A percentile compares a stretch with the other conserved stretches of the same genome.
These are phyloP conservation scores for Coelinius sp. DNA, from an alignment of 2,888 invertebrate species.

Conservation along the genomic window DNA sequence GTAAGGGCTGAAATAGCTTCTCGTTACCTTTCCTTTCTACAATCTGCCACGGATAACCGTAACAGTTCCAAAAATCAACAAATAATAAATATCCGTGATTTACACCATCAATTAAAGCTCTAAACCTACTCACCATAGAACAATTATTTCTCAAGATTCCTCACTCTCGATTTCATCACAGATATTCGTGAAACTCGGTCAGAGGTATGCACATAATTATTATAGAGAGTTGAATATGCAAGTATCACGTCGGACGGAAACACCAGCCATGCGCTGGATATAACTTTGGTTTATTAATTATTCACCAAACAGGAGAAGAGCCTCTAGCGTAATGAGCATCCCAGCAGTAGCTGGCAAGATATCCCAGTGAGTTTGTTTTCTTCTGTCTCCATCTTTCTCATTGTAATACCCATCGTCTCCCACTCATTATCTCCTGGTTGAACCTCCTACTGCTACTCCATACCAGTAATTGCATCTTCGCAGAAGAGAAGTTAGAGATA, in stretches of 20 bases:
- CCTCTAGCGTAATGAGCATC: slow-evolving; percentile 51
- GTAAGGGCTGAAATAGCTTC: too few species aligned
- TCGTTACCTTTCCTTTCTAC: too few species aligned
- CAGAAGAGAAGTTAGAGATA: slow-evolving; percentile 1
- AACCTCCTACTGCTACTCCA: slow-evolving; percentile 1
- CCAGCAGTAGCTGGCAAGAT: slow-evolving; percentile 20
- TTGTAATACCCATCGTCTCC: not conserved
- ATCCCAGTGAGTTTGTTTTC: slow-evolving; percentile 18
- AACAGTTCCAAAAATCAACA: too few species aligned
- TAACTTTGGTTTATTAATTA: slow-evolving; percentile 51
- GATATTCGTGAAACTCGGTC: slow-evolving; percentile 4
- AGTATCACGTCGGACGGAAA: slow-evolving; percentile 5
- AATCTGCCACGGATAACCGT: too few species aligned
- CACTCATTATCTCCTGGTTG: slow-evolving; percentile 4
- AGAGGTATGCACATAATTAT: slow-evolving; percentile 6
- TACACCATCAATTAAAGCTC: not conserved
- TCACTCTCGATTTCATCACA: not conserved
- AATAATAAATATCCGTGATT: not conserved
- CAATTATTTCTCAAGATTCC: not conserved
- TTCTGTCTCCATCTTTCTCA: not conserved
- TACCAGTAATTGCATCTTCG: not conserved
- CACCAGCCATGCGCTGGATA: slow-evolving; percentile 38
- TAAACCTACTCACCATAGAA: not conserved
- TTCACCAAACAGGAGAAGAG: slow-evolving; percentile 46
- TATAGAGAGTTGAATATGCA: not conserved